These are phyloP conservation scores for Helleia helle DNA, from an alignment of 2,888 invertebrate genomes.

Conservation along the genomic window DNA sequence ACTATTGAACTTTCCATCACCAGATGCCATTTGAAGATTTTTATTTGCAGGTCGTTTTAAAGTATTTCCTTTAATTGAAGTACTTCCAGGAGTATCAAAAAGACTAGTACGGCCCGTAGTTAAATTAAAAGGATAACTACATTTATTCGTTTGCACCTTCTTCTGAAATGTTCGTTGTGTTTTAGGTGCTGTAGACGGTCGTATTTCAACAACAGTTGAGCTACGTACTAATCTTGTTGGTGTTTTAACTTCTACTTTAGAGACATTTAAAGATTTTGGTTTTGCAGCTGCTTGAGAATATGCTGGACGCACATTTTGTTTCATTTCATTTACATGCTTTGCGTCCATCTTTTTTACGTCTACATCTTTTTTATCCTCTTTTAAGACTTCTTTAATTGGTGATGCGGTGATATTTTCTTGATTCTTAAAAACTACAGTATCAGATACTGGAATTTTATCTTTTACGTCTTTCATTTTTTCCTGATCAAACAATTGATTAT, in stretches of 20 bases:
- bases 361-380: constrained; percentile 30
- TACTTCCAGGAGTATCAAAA: constrained; percentile 40
- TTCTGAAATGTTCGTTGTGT: constrained; percentile 38
- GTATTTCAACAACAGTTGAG: constrained; percentile 62
- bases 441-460: not conserved
- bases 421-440: constrained; percentile 5
- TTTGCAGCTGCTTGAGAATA: constrained; percentile 70
- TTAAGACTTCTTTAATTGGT: not conserved
- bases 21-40: constrained; percentile 39
- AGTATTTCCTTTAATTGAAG: constrained; percentile 29
- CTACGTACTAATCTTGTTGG: constrained; percentile 44
- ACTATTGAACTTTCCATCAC: constrained; percentile 38
- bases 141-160: constrained; percentile 50
- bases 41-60: constrained; percentile 30
- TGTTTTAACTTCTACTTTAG: constrained; percentile 49
- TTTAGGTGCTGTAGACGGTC: constrained; percentile 36
- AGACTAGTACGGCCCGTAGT: constrained; percentile 62
- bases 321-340: constrained; percentile 32
- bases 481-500: not conserved
- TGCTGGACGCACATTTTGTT: constrained; percentile 43
- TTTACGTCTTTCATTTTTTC: not conserved
- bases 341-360: constrained; percentile 32
- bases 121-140: constrained; percentile 67
- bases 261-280: constrained; percentile 41
- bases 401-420: constrained; percentile 9